Percentiles rank a stretch among this genome's conserved stretches.
Conservation (phyloP, 1,140 invertebrate genomes). For the Sminthurinus signatus region DNA sequence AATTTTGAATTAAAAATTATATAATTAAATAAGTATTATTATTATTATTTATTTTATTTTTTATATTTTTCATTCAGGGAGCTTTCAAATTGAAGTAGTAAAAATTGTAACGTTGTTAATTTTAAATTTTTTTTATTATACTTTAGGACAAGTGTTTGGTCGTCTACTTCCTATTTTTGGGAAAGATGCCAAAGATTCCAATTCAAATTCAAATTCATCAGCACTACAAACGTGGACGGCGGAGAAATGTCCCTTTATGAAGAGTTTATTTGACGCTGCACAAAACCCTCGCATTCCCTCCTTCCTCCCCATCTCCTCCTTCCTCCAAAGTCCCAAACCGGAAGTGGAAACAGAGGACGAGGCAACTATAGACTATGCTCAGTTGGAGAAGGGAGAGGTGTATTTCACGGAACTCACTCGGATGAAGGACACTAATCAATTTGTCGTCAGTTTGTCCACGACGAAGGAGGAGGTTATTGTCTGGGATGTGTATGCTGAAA, state of each 20-base stretch:
- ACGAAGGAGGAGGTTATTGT: conserved; percentile 68
- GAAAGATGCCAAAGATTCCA: background rate
- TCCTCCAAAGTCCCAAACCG: conserved; percentile 19
- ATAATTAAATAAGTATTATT: too few species aligned
- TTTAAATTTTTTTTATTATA: too few species aligned
- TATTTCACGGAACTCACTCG: conserved; percentile 53
- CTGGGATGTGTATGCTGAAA: conserved; percentile 60
- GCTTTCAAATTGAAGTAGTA: too few species aligned
- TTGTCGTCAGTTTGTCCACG: conserved; percentile 64
- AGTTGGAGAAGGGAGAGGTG: conserved; percentile 18
- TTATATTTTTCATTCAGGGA: too few species aligned
- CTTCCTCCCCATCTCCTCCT: conserved; percentile 34
- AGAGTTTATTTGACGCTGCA: conserved; percentile 25
- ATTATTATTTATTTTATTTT: too few species aligned
- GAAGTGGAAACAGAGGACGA: conserved; percentile 4
- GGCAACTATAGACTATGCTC: conserved; percentile 28
- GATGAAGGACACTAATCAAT: conserved; percentile 54
- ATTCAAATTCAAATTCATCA: too few species aligned
- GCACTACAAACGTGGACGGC: conserved; percentile 35
- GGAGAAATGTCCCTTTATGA: conserved; percentile 42
- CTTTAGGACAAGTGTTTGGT: conserved; percentile 57
- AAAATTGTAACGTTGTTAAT: too few species aligned
- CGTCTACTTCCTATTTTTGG: conserved; percentile 47
- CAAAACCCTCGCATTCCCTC: conserved; percentile 27
- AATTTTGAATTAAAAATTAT: too few species aligned